Evolutionary conservation across 2,888 invertebrate genomes (phyloP), one percentile per base, ranked within the genome.

Genomic region (Eudemis profundana): DNA sequence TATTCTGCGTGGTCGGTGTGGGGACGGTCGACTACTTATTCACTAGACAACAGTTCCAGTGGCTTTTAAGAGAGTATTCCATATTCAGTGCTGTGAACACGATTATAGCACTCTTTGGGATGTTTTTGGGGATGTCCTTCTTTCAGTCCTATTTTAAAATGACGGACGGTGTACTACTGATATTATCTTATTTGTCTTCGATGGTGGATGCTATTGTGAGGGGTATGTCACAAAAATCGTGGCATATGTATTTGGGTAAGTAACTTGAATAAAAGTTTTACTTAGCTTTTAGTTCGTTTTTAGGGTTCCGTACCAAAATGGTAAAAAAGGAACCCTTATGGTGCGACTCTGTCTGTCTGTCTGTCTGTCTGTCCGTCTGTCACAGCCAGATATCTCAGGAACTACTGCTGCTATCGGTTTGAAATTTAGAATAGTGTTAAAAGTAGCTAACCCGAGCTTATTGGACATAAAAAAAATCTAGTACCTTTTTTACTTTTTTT

Each of bases 161-260:
- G 66, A 56, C 64, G 8, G 70, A 70, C 42, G 70, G 68, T 0
- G 36, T 65, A 7, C 19, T 70, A 7, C 38, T 69, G 14, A 68
- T 70, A 14, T 8, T 68, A 46, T 33, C 69, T 0, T 68, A 68
- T 46, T 0, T 68, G 7, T 70, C 68, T 4, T 65, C 64, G 1
- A 42, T 70, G 12, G 54, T 56, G n/a, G 68, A 68, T 46, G 60
- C 68, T 3, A 44, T 61, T 12, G 51, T 68, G 0, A 53, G 61
- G 44, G 50, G 68, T 23, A 38, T 69, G 7, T 68, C 69, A 4
- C 15, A 40, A 12, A 42, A 62, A 61, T 61, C 70, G 2, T 70
- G 70, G 70, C 70, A 70, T 23, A 63, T 70, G 67, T 70, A 70
- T 62, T 46, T 70, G 2, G 70, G 70, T 70, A 47, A 59, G 68